Evolutionary conservation across 2,113 vertebrate genomes (phyloP).

Genomic region (Tauraco erythrolophus): DNA sequence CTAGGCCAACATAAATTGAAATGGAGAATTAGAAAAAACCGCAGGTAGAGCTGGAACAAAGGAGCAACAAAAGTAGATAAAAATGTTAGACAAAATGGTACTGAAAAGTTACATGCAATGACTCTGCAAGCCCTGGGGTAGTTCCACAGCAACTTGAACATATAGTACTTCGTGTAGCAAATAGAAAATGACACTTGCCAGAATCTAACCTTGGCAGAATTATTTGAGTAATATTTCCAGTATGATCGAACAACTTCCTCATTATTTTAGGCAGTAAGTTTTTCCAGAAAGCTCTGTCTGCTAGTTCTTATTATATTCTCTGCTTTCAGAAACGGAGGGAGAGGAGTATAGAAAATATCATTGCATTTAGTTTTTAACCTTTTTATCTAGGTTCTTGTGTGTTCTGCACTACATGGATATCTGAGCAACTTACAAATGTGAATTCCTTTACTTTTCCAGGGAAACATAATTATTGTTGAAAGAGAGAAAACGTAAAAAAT

Average conservation of each 20-base stretch:
- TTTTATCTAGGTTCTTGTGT: background rate
- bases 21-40: background rate
- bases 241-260: background rate
- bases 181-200: conserved; percentile 38
- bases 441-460: background rate
- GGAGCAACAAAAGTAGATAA: background rate
- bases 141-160: background rate
- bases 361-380: background rate
- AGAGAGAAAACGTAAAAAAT: background rate
- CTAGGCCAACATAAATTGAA: background rate
- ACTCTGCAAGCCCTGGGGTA: background rate
- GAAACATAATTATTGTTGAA: background rate
- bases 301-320: background rate
- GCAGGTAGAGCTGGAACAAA: background rate
- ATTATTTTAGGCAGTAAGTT: background rate
- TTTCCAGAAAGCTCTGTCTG: background rate
- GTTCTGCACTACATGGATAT: background rate
- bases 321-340: background rate
- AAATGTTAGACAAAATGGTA: background rate
- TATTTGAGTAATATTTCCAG: conserved; percentile 6
- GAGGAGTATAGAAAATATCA: background rate
- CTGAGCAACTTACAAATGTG: background rate
- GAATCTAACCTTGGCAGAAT: conserved; percentile 18
- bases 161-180: background rate
- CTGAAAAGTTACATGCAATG: background rate